Conservation (phyloP, 2,113 vertebrate genomes). For the Scomber scombrus region DNA sequence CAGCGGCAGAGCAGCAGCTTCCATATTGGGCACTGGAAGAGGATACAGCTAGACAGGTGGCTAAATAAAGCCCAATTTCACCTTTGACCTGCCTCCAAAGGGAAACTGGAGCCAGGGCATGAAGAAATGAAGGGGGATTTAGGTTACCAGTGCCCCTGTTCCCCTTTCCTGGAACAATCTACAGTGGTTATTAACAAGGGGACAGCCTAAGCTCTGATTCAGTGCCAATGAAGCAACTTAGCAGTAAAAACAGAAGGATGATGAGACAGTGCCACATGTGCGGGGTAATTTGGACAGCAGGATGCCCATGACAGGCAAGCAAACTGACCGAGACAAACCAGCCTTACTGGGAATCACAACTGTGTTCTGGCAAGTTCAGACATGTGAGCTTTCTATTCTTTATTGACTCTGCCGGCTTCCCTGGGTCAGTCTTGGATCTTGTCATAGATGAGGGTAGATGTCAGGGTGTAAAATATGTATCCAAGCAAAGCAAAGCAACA, state of each 20-base stretch:
- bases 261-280: constrained; percentile 33
- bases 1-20: constrained; percentile 39
- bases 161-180: constrained; percentile 80
- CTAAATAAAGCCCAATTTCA: constrained; percentile 83
- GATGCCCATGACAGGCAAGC: constrained; percentile 8
- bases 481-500: constrained; percentile 1
- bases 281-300: no score
- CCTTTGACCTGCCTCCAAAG: constrained; percentile 76
- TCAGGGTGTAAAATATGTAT: not conserved
- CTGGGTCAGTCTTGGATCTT: not conserved
- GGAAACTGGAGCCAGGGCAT: constrained; percentile 73
- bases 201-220: constrained; percentile 45
- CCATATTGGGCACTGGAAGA: constrained; percentile 70
- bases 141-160: constrained; percentile 69
- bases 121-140: constrained; percentile 69
- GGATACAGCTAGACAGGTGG: constrained; percentile 70
- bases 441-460: not conserved
- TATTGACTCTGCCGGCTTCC: not conserved
- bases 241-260: constrained; percentile 52
- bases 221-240: constrained; percentile 13
- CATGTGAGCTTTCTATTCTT: constrained; percentile 29
- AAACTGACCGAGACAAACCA: constrained; percentile 12
- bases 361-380: constrained; percentile 3
- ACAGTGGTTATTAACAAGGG: constrained; percentile 69
- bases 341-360: constrained; percentile 29